Conservation (phyloP, 2,113 vertebrate genomes). For the Tautogolabrus adspersus region DNA sequence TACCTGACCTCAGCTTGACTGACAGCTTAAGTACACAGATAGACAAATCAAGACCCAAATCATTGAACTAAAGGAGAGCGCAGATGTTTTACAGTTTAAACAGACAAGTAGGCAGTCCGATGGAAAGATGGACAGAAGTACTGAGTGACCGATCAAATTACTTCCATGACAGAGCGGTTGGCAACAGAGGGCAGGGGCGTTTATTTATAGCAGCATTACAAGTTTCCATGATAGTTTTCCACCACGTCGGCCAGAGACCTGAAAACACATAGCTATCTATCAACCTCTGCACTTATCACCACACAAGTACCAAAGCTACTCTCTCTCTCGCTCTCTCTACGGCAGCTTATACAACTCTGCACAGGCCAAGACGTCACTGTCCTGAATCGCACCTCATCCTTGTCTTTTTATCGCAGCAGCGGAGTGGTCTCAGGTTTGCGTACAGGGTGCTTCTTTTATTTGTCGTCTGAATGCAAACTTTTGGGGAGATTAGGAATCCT, state of each 20-base stretch:
- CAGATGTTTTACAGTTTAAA: conserved; percentile 2
- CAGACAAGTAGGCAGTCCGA: not conserved
- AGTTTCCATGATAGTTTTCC: conserved; percentile 76
- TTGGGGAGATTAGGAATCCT: not conserved
- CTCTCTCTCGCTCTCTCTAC: conserved; percentile 23
- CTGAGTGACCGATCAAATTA: conserved; percentile 12
- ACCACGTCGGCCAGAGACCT: conserved; percentile 63
- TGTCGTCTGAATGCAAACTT: not conserved
- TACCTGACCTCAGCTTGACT: not conserved
- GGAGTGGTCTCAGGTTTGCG: not conserved
- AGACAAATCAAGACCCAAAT: not conserved
- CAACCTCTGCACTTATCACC: conserved; percentile 54
- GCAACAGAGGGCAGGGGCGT: conserved; percentile 62
- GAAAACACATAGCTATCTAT: conserved; percentile 60
- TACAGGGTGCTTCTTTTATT: not conserved
- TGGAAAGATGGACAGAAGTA: not conserved
- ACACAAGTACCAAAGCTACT: conserved; percentile 33
- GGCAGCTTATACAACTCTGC: conserved; percentile 31
- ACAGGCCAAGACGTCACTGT: not conserved
- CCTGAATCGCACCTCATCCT: not conserved
- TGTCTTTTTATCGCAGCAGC: not conserved
- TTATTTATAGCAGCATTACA: conserved; percentile 79
- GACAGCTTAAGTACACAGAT: not conserved
- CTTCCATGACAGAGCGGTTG: conserved; percentile 39
- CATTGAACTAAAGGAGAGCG: not conserved